Conservation (phyloP, 2,797 vertebrate species). For the Squalus acanthias region DNA sequence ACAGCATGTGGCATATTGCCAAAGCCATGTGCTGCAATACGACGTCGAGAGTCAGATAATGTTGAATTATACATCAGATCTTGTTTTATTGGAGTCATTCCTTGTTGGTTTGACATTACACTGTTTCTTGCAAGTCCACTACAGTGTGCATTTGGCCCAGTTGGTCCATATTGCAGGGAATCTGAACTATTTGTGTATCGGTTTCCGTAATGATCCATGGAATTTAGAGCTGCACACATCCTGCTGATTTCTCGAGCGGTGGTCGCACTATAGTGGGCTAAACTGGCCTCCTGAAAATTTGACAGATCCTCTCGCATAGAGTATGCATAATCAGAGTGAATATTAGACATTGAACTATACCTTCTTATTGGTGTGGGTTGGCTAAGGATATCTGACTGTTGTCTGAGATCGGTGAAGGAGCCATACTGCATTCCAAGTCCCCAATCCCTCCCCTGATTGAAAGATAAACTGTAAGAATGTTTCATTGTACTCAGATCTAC, state of each 20-base stretch:
- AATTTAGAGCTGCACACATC: constrained; percentile 95
- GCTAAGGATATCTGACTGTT: constrained; percentile 72
- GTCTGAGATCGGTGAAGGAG: constrained; percentile 90
- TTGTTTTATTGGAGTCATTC: constrained; percentile 72
- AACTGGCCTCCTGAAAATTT: constrained; percentile 80
- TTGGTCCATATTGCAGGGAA: constrained; percentile 67
- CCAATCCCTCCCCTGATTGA: constrained; percentile 71
- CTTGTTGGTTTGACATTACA: constrained; percentile 61
- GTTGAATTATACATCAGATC: constrained; percentile 76
- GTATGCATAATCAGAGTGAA: constrained; percentile 82
- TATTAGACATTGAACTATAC: constrained; percentile 92
- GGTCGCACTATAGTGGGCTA: constrained; percentile 95
- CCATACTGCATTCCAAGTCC: constrained; percentile 88
- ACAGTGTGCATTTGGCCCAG: constrained; percentile 55
- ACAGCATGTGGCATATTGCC: constrained; percentile 68
- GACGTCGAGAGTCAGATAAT: constrained; percentile 68
- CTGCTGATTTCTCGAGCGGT: constrained; percentile 94
- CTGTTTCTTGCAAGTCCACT: constrained; percentile 60
- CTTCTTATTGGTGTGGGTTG: constrained; percentile 81
- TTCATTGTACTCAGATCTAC: constrained; percentile 85
- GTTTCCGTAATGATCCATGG: constrained; percentile 87
- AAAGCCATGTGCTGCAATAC: constrained; percentile 68
- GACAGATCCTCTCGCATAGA: constrained; percentile 65
- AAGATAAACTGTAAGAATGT: constrained; percentile 72
- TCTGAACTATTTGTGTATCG: constrained; percentile 74